Evolutionary conservation across 2,797 vertebrate genomes (phyloP).

Genomic region (Enoplosus armatus): DNA sequence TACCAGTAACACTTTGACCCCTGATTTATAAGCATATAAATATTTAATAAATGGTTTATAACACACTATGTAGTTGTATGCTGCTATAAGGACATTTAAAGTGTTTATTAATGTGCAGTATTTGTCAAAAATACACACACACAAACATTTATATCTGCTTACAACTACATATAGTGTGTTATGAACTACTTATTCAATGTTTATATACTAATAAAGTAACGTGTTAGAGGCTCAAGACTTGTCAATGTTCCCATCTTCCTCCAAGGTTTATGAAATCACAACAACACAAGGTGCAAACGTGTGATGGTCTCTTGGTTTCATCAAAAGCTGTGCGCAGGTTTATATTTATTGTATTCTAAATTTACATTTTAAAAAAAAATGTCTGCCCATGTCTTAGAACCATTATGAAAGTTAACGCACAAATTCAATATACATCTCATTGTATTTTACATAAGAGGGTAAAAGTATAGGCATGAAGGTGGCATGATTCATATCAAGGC

Average conservation of each 20-base stretch:
- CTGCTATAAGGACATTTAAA: neutral
- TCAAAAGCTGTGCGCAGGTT: conserved; percentile 94
- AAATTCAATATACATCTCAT: conserved; percentile 89
- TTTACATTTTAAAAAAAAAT: conserved; percentile 89
- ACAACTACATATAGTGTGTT: neutral
- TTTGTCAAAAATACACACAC: too few relatives aligned
- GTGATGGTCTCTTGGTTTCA: conserved; percentile 83
- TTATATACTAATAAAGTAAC: neutral
- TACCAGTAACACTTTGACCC: neutral
- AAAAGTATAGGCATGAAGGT: conserved; percentile 94
- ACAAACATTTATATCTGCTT: neutral
- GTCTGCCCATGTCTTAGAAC: conserved; percentile 87
- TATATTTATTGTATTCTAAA: conserved; percentile 93
- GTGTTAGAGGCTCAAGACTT: neutral
- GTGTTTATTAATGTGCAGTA: too few relatives aligned
- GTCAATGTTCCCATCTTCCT: neutral
- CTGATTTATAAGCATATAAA: neutral
- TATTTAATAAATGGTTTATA: neutral
- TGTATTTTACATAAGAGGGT: conserved; percentile 89
- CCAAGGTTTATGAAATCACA: conserved; percentile 35
- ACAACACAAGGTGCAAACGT: conserved; percentile 76
- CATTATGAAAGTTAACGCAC: conserved; percentile 91
- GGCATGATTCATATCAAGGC: conserved; percentile 92
- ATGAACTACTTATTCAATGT: neutral
- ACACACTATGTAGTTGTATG: neutral